Conservation (phyloP, 2,888 invertebrate species). For the Sarcophaga subvicina region DNA sequence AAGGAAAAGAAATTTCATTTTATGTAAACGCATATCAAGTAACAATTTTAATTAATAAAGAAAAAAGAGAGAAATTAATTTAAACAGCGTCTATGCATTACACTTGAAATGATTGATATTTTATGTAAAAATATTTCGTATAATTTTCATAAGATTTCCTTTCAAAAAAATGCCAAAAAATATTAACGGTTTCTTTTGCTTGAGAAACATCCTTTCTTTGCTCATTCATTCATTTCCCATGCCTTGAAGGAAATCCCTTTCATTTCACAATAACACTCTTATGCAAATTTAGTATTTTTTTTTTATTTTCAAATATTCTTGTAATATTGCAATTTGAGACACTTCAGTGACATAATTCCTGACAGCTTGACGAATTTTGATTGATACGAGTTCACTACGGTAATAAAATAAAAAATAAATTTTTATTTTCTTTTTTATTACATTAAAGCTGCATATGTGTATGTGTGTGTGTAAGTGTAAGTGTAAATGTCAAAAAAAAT, state of each 20-base stretch:
- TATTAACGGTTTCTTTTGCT: slow-evolving; percentile 47
- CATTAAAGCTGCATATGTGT: slow-evolving; percentile 62
- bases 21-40: slow-evolving; percentile 52
- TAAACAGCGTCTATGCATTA: too few relatives aligned
- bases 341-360: slow-evolving; percentile 80
- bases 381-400: slow-evolving; percentile 75
- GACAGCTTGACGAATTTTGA: slow-evolving; percentile 80
- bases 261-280: slow-evolving; percentile 28
- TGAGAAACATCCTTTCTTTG: not conserved
- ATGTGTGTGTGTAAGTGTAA: slow-evolving; percentile 21
- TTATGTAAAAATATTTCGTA: slow-evolving; percentile 50
- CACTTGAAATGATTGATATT: slow-evolving; percentile 51
- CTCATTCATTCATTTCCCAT: too few relatives aligned
- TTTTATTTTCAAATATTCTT: not conserved
- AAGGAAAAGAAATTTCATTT: not conserved
- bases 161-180: not conserved
- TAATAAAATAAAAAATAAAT: not conserved
- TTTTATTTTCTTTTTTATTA: slow-evolving; percentile 13
- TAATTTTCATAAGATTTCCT: slow-evolving; percentile 47
- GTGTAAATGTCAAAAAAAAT: slow-evolving; percentile 63
- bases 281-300: slow-evolving; percentile 55
- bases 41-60: slow-evolving; percentile 55
- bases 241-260: too few relatives aligned
- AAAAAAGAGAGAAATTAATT: too few relatives aligned
- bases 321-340: slow-evolving; percentile 78